These are phyloP conservation scores for Drosophila niveifrons DNA, from an alignment of 2,888 invertebrate species.

Conservation along the genomic window DNA sequence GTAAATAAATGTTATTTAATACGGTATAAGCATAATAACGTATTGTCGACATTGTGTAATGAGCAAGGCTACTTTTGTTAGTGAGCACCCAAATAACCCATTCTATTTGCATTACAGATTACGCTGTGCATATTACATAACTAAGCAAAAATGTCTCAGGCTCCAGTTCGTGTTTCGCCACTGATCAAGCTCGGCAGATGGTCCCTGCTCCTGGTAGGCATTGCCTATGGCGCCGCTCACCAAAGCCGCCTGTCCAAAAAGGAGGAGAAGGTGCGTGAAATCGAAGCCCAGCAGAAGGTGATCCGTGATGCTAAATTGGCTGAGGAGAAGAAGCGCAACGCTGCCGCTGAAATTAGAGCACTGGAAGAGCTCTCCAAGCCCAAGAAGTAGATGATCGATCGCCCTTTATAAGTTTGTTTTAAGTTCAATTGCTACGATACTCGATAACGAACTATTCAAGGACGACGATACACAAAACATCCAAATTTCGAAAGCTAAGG, in stretches of 20 bases:
- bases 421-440: constrained; percentile 44
- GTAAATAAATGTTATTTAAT: constrained; percentile 55
- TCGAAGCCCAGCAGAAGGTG: constrained; percentile 89
- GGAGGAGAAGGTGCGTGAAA: constrained; percentile 88
- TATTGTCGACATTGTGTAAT: background rate
- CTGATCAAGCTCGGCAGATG: constrained; percentile 93
- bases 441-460: constrained; percentile 30
- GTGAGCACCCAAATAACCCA: constrained; percentile 11
- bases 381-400: constrained; percentile 37
- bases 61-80: background rate
- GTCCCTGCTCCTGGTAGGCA: constrained; percentile 90
- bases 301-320: constrained; percentile 90
- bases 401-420: constrained; percentile 50
- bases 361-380: constrained; percentile 76
- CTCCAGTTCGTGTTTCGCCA: constrained; percentile 93
- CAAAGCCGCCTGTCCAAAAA: constrained; percentile 89
- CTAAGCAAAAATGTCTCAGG: constrained; percentile 82
- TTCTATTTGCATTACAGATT: constrained; percentile 51
- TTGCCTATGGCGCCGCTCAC: constrained; percentile 91
- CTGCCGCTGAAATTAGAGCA: constrained; percentile 85
- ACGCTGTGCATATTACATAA: constrained; percentile 80
- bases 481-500: constrained; percentile 47
- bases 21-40: background rate
- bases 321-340: constrained; percentile 89
- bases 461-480: constrained; percentile 39